A percentile compares a stretch with the other conserved stretches of the same genome.
These are phyloP conservation scores for Scaptomyza flava DNA, from an alignment of 2,888 invertebrate species.

Conservation along the genomic window DNA sequence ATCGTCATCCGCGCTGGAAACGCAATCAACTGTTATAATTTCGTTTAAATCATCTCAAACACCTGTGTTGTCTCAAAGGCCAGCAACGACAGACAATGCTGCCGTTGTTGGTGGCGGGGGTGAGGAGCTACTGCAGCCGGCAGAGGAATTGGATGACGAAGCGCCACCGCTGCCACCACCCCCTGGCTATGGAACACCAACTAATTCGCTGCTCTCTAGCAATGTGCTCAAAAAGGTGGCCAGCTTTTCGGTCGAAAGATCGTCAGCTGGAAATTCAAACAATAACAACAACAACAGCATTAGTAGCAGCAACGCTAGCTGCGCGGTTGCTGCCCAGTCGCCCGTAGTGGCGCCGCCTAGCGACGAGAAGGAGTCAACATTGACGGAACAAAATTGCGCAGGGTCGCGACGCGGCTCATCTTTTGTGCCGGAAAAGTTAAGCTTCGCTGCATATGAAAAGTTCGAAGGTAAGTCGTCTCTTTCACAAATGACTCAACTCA, in stretches of 20 bases:
- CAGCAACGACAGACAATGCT: slow-evolving; percentile 20
- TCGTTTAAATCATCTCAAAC: slow-evolving; percentile 84
- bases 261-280: slow-evolving; percentile 56
- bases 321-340: slow-evolving; percentile 75
- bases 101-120: neutral
- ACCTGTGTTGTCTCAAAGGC: slow-evolving; percentile 79
- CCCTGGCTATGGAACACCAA: slow-evolving; percentile 72
- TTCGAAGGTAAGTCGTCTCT: slow-evolving; percentile 91
- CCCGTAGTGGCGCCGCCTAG: slow-evolving; percentile 22
- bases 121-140: slow-evolving; percentile 13
- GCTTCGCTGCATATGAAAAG: slow-evolving; percentile 94
- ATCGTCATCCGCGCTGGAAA: slow-evolving; percentile 78
- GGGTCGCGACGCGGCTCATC: slow-evolving; percentile 88
- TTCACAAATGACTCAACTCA: slow-evolving; percentile 43
- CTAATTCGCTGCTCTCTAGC: slow-evolving; percentile 85
- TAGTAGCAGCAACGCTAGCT: slow-evolving; percentile 13
- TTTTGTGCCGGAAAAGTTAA: slow-evolving; percentile 93
- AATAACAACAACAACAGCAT: slow-evolving; percentile 10
- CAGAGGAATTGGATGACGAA: slow-evolving; percentile 42
- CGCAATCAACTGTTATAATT: slow-evolving; percentile 85
- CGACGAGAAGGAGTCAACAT: slow-evolving; percentile 58
- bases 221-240: slow-evolving; percentile 94
- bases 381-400: slow-evolving; percentile 43
- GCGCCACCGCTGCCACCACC: slow-evolving; percentile 53
- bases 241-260: slow-evolving; percentile 91